A percentile compares a stretch with the other conserved stretches of the same genome.
These are phyloP conservation scores for Emys orbicularis DNA, from an alignment of 2,797 vertebrate species.

Conservation along the genomic window DNA sequence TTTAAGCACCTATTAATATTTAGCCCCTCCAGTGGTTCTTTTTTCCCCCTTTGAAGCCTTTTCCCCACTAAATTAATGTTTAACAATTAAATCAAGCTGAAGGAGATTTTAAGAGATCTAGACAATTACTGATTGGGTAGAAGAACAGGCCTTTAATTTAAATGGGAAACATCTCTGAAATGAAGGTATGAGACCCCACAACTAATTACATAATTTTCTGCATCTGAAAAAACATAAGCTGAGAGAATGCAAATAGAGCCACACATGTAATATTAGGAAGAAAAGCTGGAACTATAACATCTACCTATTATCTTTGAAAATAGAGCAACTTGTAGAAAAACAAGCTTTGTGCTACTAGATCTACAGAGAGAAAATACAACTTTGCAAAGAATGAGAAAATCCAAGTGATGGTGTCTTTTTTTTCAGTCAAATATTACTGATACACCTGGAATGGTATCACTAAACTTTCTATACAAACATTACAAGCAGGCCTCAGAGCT, in stretches of 20 bases:
- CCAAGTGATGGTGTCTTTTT: background rate
- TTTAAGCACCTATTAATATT: slow-evolving; percentile 88
- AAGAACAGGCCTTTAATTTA: slow-evolving; percentile 86
- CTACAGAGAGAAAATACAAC: background rate
- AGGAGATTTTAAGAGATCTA: slow-evolving; percentile 83
- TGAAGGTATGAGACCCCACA: slow-evolving; percentile 82
- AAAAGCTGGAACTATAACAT: slow-evolving; percentile 70
- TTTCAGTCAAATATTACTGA: slow-evolving; percentile 14
- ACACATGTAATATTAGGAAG: slow-evolving; percentile 78
- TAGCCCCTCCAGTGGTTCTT: slow-evolving; percentile 80
- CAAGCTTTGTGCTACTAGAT: slow-evolving; percentile 52
- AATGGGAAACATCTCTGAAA: slow-evolving; percentile 90
- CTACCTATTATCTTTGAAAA: slow-evolving; percentile 72
- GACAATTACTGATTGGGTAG: slow-evolving; percentile 88
- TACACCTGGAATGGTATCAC: slow-evolving; percentile 23
- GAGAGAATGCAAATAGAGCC: slow-evolving; percentile 87
- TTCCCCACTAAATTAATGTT: slow-evolving; percentile 87
- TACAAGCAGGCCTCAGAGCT: slow-evolving; percentile 55
- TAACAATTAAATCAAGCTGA: slow-evolving; percentile 89
- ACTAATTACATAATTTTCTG: slow-evolving; percentile 98
- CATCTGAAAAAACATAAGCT: slow-evolving; percentile 93
- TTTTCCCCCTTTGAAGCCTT: slow-evolving; percentile 82
- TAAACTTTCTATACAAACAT: slow-evolving; percentile 54
- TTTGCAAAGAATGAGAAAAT: background rate
- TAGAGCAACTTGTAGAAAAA: slow-evolving; percentile 60